Conservation (phyloP, 1,140 invertebrate genomes). For the Zaprionus davidi region DNA sequence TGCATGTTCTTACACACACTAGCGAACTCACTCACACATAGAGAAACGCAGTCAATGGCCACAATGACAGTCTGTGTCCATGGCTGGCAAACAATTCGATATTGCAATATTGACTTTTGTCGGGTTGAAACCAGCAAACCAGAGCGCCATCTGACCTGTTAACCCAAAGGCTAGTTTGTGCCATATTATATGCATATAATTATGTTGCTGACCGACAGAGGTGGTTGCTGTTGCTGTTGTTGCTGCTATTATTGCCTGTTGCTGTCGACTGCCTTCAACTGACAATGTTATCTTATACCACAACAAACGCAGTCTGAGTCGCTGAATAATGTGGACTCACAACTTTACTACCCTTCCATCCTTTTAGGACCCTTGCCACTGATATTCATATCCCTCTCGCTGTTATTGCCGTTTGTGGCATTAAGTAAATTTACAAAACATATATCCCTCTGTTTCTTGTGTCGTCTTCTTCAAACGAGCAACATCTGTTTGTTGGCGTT, state of each 20-base stretch:
- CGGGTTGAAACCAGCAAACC: neutral
- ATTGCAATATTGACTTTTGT: constrained; percentile 24
- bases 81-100: constrained; percentile 23
- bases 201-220: neutral
- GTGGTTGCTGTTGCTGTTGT: neutral
- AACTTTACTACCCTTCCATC: neutral
- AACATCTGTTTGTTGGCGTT: constrained; percentile 26
- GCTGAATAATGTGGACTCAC: too few species aligned
- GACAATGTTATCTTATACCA: neutral
- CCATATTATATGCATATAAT: constrained; percentile 1
- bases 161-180: neutral
- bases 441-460: constrained; percentile 32
- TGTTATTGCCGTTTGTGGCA: constrained; percentile 19
- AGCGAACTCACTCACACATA: constrained; percentile 11
- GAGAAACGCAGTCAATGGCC: constrained; percentile 3
- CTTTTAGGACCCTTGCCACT: neutral
- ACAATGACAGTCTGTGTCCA: constrained; percentile 11
- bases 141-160: neutral
- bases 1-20: constrained; percentile 22
- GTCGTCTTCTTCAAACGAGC: constrained; percentile 6
- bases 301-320: neutral
- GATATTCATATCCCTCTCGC: neutral
- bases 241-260: neutral
- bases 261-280: neutral
- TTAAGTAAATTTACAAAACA: constrained; percentile 71